Evolutionary conservation across 2,113 vertebrate species (phyloP), one percentile per base, ranked within the genome.

Genomic region (Neotoma lepida): DNA sequence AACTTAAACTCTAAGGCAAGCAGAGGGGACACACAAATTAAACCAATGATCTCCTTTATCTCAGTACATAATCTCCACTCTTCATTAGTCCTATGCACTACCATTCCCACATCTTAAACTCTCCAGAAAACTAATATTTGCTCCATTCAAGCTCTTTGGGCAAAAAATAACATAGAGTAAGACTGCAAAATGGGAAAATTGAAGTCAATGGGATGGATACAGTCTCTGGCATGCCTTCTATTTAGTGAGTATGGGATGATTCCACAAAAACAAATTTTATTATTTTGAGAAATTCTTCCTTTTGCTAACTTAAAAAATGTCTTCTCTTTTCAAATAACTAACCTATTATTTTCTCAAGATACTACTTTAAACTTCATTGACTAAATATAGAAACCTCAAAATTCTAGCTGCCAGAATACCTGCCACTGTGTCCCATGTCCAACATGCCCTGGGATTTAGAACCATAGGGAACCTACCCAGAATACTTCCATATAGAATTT

Each of bases 301-400:
- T 64, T 49, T 35, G 44, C 9, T 6, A 33, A 56, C 58, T 76
- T 88, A 17, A 86, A 86, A 91, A 44, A 35, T 10, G 28, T 88
- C 51, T 78, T 6, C 33, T 49, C 70, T 35, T 8, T 30, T 64
- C 28, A 93, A 89, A 80, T 39, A 6, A 26, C 17, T 77, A 51
- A 64, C 5, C 49, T 49, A 77, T 56, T 49, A 86, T 87, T 93
- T 93, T 84, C 74, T 93, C 56, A 26, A 90, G 85, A 95, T 91
- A 74, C 84, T 18, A 30, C 8, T 74, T 77, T 73, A 46, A 93
- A 73, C 66, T 84, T 46, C 39, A 54, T 54, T 54, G 30, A 77
- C 20, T 73, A 74, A 89, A 41, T 41, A 74, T 5, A 77, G 35
- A 58, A 28, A 88, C 20, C 54, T 87, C 88, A 63, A 68, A 89